A percentile compares a stretch with the other conserved stretches of the same genome.
Evolutionary conservation across 2,113 vertebrate genomes (phyloP).

Genomic region (Seriola rivoliana): DNA sequence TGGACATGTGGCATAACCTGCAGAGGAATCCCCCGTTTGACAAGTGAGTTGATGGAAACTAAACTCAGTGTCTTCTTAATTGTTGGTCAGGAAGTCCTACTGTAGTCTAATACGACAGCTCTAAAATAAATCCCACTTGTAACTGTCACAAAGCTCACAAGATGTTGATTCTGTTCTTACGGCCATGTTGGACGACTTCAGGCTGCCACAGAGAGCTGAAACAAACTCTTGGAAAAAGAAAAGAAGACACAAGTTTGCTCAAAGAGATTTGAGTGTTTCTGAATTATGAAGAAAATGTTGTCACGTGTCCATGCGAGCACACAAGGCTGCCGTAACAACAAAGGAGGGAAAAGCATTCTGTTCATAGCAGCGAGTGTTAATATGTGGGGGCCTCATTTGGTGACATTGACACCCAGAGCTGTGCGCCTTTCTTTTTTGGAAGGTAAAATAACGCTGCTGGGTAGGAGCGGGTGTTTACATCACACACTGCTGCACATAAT

Average conservation of each 20-base stretch:
- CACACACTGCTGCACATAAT: constrained; percentile 58
- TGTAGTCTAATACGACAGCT: no score
- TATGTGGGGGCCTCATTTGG: constrained; percentile 35
- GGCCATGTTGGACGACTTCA: background rate
- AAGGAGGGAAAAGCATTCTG: background rate
- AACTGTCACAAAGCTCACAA: no score
- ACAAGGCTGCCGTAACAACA: constrained; percentile 36
- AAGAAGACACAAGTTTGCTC: no score
- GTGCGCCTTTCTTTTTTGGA: constrained; percentile 38
- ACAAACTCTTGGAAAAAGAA: background rate
- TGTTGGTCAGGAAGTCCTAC: no score
- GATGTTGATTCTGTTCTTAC: background rate
- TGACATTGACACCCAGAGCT: constrained; percentile 30
- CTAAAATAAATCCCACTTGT: no score
- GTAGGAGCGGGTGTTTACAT: constrained; percentile 58
- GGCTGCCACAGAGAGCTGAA: constrained; percentile 10
- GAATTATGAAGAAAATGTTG: constrained; percentile 13
- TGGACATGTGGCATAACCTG: no score
- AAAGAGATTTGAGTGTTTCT: background rate
- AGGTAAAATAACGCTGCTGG: constrained; percentile 60
- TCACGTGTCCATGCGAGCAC: constrained; percentile 6
- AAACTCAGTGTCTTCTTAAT: no score
- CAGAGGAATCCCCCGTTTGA: no score
- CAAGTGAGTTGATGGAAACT: no score
- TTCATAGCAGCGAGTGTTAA: constrained; percentile 9